Conservation (phyloP, 2,888 invertebrate genomes). For the Balanococcus diminutus region DNA sequence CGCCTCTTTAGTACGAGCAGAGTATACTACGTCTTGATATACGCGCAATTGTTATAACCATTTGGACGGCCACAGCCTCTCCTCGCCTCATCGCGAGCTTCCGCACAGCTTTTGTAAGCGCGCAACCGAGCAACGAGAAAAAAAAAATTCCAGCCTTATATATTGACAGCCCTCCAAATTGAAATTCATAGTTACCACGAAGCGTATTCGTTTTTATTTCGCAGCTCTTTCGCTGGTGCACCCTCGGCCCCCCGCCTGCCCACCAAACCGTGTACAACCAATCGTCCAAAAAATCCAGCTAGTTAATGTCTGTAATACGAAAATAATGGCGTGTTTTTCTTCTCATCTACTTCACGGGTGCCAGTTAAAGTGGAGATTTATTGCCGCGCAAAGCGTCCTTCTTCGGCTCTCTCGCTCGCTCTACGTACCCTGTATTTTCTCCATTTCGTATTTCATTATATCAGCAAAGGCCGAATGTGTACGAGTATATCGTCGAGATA, state of each 20-base stretch:
- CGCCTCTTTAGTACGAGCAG: neutral
- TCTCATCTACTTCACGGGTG: conserved; percentile 3
- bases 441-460: neutral
- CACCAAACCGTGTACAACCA: neutral
- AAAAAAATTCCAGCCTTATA: neutral
- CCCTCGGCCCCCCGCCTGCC: too few relatives aligned
- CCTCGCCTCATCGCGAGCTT: neutral
- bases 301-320: conserved; percentile 15
- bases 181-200: conserved; percentile 51
- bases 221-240: too few relatives aligned
- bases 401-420: too few relatives aligned
- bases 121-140: neutral
- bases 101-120: neutral
- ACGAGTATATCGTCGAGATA: too few relatives aligned
- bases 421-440: too few relatives aligned
- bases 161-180: conserved; percentile 47
- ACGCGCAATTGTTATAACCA: neutral
- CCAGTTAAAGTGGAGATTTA: conserved; percentile 2
- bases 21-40: neutral
- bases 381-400: neutral
- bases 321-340: conserved; percentile 19
- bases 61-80: neutral
- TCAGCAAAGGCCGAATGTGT: too few relatives aligned
- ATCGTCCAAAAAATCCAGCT: neutral
- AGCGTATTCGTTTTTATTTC: neutral